Base-by-base conservation (phyloP, 1,140 invertebrate genomes). In the Zaprionus taronus region DNA sequence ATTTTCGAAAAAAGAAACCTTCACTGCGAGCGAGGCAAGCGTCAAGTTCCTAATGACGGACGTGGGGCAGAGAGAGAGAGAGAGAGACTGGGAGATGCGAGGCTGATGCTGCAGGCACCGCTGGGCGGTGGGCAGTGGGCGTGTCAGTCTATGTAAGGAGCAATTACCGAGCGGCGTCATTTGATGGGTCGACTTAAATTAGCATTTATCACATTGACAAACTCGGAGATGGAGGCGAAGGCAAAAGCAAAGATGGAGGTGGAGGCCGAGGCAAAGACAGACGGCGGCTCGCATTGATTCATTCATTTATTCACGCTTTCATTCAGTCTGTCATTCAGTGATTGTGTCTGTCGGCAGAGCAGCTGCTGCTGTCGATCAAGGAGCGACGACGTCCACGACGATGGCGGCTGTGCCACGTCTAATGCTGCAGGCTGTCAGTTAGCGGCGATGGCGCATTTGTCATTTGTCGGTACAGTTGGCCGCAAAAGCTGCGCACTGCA, bases 161-260 rank as follows among this genome's bases (percentile, higher is more conserved):
- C 73, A 65, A 71, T 65, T 76, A 65, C 57, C 41, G 44, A 57
- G 20, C 17, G 41, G 56, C 58, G 51, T 80, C 77, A 68, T 81
- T 71, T 84, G 78, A 83, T 79, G 63, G 72, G 75, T 14, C 70
- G 85, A 89, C 84, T 89, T 89, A 89, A 89, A 89, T 84, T 79
- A 80, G 85, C 84, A 89, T 89, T 89, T 89, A 89, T 89, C 84
- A 87, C 78, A 80, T 64, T 78, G 83, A 83, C 83, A 83, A 79
- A 72, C 66, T 83, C 61, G 41, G 49, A 49, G 44, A 20, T 12
- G 47, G 47, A 22, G 17, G 17, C 44, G n/a, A 44, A 44, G 38
- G 38, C 38, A 4, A n/a, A 15, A 14, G 15, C 38, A 5, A 41
- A 41, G 38, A 28, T 28, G 26, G 26, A 28, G 41, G 0, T 12